Percentiles rank a stretch among this genome's conserved stretches.
phyloP scores from a whole-genome alignment of 2,113 vertebrate genomes.

The Glaucidium brasilianum region DNA sequence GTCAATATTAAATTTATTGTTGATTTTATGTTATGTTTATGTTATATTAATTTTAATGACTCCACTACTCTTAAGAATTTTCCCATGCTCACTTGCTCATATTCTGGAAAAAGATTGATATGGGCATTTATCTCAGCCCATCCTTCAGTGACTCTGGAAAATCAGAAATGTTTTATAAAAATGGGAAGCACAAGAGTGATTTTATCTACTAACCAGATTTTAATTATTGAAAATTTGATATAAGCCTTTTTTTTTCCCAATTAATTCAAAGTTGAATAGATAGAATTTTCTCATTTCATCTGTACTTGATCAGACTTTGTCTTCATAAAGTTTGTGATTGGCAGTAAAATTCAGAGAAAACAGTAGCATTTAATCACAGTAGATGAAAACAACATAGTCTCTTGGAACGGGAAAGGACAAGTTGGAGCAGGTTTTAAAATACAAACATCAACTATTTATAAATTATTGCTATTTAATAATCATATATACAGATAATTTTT shows the following conservation, averaged over 20 bases:
- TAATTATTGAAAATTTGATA: neutral
- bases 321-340: neutral
- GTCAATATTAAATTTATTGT: neutral
- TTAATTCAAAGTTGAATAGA: neutral
- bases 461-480: neutral
- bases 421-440: neutral
- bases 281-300: neutral
- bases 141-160: neutral
- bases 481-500: neutral
- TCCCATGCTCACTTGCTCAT: neutral
- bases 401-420: neutral
- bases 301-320: neutral
- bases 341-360: neutral
- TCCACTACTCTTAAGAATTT: neutral
- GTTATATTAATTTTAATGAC: neutral
- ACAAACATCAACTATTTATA: neutral
- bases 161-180: neutral
- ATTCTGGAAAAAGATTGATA: neutral
- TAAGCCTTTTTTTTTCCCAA: neutral
- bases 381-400: neutral
- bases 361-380: neutral
- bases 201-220: neutral
- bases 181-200: neutral
- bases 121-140: neutral
- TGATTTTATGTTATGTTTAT: too few species aligned